phyloP scores from a whole-genome alignment of 2,113 vertebrate species.

The Synchiropus splendidus region DNA sequence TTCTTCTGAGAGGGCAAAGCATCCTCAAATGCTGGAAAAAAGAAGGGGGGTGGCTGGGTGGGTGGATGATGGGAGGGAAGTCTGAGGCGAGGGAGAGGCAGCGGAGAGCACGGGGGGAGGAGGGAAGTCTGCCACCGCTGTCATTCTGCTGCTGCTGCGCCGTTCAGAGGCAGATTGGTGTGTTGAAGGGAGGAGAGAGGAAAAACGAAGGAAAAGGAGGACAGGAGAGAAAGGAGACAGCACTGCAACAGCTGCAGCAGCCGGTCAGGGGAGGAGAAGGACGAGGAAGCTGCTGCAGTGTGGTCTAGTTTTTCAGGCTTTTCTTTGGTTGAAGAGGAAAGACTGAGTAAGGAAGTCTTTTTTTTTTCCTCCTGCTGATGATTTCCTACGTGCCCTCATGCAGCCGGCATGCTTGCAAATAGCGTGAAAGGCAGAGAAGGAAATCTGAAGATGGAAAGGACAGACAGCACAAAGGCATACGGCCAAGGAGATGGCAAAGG shows the following conservation, averaged over 20 bases:
- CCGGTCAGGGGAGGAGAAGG: constrained; percentile 46
- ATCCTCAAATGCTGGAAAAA: constrained; percentile 48
- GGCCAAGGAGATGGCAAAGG: constrained; percentile 62
- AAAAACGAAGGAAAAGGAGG: constrained; percentile 45
- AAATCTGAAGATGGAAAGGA: constrained; percentile 64
- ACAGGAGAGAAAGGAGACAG: constrained; percentile 51
- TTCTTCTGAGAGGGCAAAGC: constrained; percentile 46
- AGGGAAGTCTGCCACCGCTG: constrained; percentile 62
- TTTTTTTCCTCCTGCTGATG: constrained; percentile 49
- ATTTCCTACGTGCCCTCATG: constrained; percentile 69
- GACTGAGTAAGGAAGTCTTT: constrained; percentile 27
- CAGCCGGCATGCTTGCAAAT: constrained; percentile 77
- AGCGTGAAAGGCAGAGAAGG: constrained; percentile 69
- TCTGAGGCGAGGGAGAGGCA: constrained; percentile 45
- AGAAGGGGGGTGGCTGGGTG: constrained; percentile 6
- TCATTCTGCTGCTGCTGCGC: constrained; percentile 70
- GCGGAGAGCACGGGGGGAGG: constrained; percentile 52
- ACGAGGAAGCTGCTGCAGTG: constrained; percentile 26
- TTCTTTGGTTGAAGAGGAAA: constrained; percentile 29
- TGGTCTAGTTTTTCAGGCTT: constrained; percentile 22
- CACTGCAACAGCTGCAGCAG: constrained; percentile 64
- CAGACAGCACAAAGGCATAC: constrained; percentile 64
- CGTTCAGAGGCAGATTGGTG: constrained; percentile 62
- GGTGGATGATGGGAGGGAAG: constrained; percentile 41
- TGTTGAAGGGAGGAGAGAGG: constrained; percentile 56